These are phyloP conservation scores for Morus bassanus DNA, from an alignment of 2,797 vertebrate species.

Conservation along the genomic window DNA sequence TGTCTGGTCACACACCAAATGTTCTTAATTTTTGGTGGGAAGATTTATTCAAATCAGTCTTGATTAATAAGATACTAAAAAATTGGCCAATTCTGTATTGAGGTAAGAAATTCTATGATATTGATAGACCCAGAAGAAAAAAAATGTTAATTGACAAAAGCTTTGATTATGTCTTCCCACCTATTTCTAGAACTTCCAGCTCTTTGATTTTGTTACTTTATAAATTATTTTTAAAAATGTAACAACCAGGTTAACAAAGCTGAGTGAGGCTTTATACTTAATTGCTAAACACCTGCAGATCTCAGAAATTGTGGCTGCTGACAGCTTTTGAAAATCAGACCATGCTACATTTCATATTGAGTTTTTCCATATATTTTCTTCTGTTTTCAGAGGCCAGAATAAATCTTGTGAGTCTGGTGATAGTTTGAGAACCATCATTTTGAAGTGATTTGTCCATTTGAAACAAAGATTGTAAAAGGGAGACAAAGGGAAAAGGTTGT, in stretches of 20 bases:
- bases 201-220: not conserved
- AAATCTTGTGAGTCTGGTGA: not conserved
- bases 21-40: not conserved
- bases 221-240: not conserved
- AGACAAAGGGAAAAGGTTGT: not conserved
- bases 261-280: not conserved
- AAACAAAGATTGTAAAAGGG: constrained; percentile 24
- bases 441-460: constrained; percentile 28
- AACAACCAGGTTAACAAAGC: not conserved
- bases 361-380: not conserved
- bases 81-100: not conserved
- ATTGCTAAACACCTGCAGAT: not conserved
- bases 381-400: not conserved
- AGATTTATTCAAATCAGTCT: not conserved
- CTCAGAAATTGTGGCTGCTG: not conserved
- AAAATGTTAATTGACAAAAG: not conserved
- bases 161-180: not conserved
- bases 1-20: not conserved
- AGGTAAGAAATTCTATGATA: not conserved
- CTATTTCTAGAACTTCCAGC: not conserved
- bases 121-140: not conserved
- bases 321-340: not conserved
- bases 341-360: not conserved
- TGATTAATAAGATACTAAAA: not conserved
- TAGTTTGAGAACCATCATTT: constrained; percentile 6